Conservation (phyloP, 2,797 vertebrate genomes). For the Myripristis jacobus region DNA sequence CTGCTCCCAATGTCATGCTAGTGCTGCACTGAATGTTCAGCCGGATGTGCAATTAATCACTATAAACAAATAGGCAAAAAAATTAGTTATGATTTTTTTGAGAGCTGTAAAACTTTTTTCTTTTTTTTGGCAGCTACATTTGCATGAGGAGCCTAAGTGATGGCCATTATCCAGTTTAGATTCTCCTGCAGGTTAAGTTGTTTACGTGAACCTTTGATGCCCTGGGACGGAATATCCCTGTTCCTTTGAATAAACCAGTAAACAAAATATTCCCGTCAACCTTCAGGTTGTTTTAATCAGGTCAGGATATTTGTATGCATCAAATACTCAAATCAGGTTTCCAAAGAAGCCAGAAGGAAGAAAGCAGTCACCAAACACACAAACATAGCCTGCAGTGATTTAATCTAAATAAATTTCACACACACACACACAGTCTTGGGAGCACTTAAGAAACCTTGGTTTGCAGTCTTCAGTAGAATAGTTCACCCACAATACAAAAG, state of each 20-base stretch:
- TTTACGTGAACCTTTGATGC: constrained; percentile 35
- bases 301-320: background rate
- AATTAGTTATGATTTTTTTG: background rate
- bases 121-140: background rate
- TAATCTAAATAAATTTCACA: too few species aligned
- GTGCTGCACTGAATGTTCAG: constrained; percentile 24
- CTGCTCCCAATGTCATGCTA: constrained; percentile 42
- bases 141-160: constrained; percentile 24
- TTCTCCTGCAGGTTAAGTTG: background rate
- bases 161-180: constrained; percentile 11
- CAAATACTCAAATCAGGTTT: background rate
- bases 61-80: constrained; percentile 17
- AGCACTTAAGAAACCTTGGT: too few species aligned
- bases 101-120: constrained; percentile 3
- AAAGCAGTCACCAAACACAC: too few species aligned
- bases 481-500: too few species aligned
- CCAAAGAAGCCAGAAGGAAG: too few species aligned
- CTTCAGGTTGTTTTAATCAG: too few species aligned
- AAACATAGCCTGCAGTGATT: too few species aligned
- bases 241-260: constrained; percentile 19
- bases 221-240: background rate
- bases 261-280: background rate
- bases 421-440: too few species aligned
- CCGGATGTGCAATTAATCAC: constrained; percentile 20
- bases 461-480: too few species aligned